Percentiles rank a stretch among this genome's conserved stretches.
Conservation (phyloP, 2,113 vertebrate genomes). For the Sterrhoptilus dennistouni region DNA sequence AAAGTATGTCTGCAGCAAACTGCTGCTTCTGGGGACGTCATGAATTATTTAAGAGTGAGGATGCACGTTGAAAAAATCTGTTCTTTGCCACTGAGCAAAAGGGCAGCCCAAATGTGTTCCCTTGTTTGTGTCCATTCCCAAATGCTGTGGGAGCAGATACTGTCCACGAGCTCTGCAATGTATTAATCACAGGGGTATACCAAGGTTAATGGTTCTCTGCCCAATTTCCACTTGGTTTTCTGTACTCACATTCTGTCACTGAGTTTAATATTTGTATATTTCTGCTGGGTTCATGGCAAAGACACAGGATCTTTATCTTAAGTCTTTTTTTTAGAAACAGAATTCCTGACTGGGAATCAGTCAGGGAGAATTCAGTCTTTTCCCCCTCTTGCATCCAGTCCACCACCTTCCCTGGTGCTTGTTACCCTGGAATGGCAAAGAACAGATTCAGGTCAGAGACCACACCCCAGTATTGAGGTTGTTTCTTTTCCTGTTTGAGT, state of each 20-base stretch:
- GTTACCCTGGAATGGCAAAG: neutral
- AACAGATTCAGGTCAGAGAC: neutral
- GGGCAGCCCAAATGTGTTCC: neutral
- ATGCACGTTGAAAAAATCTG: neutral
- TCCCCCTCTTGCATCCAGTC: neutral
- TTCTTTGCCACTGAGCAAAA: neutral
- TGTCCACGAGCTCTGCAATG: neutral
- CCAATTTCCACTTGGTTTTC: neutral
- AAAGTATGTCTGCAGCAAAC: neutral
- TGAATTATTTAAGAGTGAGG: neutral
- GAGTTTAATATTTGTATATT: neutral
- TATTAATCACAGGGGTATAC: neutral
- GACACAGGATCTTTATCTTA: neutral
- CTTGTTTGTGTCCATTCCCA: neutral
- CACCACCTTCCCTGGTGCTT: neutral
- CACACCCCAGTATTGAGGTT: neutral
- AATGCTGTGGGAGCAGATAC: neutral
- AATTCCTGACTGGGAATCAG: neutral
- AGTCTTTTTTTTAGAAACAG: neutral
- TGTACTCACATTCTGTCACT: rapidly evolving
- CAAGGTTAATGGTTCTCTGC: neutral
- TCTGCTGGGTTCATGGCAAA: neutral
- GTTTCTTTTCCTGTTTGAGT: neutral
- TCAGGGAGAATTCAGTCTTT: neutral
- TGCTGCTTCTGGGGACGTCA: neutral